A percentile compares a stretch with the other conserved stretches of the same genome.
These are phyloP conservation scores for Paracentrotus lividus DNA, from an alignment of 53 echinoderm and acorn worm species.

Conservation along the genomic window DNA sequence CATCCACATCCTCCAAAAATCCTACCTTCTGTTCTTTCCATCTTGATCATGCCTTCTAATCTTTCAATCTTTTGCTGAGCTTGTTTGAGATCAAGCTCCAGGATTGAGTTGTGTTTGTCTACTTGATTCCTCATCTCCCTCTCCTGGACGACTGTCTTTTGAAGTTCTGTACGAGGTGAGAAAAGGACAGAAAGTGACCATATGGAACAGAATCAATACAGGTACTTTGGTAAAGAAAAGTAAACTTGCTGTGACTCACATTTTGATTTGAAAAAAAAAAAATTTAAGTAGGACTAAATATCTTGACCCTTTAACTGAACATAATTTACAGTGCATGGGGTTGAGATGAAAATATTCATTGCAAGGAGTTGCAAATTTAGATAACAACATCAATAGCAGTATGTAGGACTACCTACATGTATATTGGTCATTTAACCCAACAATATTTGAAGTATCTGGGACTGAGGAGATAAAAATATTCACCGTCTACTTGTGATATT, in stretches of 20 bases:
- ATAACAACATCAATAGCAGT: too few species aligned
- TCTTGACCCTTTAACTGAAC: too few species aligned
- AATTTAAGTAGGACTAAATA: too few species aligned
- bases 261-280: too few species aligned
- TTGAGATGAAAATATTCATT: too few species aligned
- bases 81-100: conserved; percentile 89
- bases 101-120: conserved; percentile 78
- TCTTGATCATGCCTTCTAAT: conserved; percentile 74
- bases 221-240: too few species aligned
- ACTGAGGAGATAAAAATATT: background rate
- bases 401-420: too few species aligned
- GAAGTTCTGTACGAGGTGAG: conserved; percentile 44
- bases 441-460: background rate
- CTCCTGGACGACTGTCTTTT: conserved; percentile 51
- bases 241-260: too few species aligned
- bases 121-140: conserved; percentile 63
- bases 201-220: too few species aligned
- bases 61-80: conserved; percentile 83
- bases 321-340: too few species aligned
- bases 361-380: too few species aligned
- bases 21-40: conserved; percentile 58
- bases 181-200: background rate
- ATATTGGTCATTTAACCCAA: background rate
- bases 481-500: conserved; percentile 77
- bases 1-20: background rate